Percentiles rank a stretch among this genome's conserved stretches.
Conservation (phyloP, 2,797 vertebrate genomes). For the Remorina albescens region DNA sequence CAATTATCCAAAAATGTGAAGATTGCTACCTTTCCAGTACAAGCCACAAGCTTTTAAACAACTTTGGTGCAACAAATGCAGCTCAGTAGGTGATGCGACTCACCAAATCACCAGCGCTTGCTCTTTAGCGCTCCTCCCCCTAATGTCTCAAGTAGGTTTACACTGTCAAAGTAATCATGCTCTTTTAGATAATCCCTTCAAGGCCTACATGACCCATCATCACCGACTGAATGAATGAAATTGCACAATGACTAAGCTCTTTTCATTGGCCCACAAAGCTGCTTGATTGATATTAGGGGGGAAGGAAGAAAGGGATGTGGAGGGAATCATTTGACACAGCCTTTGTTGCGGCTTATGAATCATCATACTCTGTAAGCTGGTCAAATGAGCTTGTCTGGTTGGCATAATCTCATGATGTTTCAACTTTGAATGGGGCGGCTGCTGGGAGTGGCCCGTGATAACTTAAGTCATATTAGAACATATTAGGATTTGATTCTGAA, state of each 20-base stretch:
- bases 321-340: conserved; percentile 53
- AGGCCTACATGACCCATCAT: conserved; percentile 66
- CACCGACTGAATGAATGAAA: conserved; percentile 66
- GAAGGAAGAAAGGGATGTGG: conserved; percentile 47
- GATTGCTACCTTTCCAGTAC: not conserved
- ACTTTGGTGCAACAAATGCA: not conserved
- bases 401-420: conserved; percentile 53
- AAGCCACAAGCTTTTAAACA: not conserved
- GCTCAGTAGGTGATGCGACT: conserved; percentile 7
- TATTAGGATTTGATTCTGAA: conserved; percentile 4
- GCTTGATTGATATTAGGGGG: conserved; percentile 67
- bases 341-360: conserved; percentile 67
- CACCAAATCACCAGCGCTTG: not conserved
- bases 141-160: conserved; percentile 52
- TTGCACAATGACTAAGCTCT: conserved; percentile 76
- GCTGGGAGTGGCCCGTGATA: not conserved
- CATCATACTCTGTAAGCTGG: conserved; percentile 54
- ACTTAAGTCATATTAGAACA: not conserved
- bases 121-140: not conserved
- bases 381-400: conserved; percentile 47
- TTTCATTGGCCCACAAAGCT: conserved; percentile 68
- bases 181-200: conserved; percentile 71
- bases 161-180: conserved; percentile 67
- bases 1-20: not conserved
- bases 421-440: conserved; percentile 32